A percentile compares a stretch with the other conserved stretches of the same genome.
These are phyloP conservation scores for Parasteatoda tepidariorum DNA, from an alignment of 1,140 invertebrate species.

Conservation along the genomic window DNA sequence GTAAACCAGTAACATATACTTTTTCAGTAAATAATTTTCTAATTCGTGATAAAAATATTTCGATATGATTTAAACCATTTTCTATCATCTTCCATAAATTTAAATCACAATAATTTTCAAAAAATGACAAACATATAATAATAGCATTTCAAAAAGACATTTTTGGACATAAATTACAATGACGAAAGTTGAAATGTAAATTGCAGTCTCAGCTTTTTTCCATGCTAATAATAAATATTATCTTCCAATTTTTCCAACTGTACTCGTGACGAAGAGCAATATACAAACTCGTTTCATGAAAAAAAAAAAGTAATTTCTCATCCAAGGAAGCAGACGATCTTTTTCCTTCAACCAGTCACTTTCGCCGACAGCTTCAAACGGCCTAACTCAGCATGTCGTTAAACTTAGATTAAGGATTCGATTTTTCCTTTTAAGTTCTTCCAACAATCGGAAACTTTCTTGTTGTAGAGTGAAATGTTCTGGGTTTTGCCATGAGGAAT, in stretches of 20 bases:
- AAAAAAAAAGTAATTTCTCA: conserved; percentile 9
- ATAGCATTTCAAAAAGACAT: too few species aligned
- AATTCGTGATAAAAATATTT: too few species aligned
- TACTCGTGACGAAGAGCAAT: not conserved
- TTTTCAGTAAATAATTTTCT: too few species aligned
- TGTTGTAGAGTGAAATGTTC: not conserved
- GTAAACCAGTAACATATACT: too few species aligned
- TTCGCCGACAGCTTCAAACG: conserved; percentile 13
- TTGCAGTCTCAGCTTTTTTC: too few species aligned
- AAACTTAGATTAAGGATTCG: conserved; percentile 49
- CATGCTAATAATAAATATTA: not conserved
- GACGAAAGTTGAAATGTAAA: too few species aligned
- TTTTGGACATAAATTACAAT: too few species aligned
- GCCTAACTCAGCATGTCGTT: conserved; percentile 23
- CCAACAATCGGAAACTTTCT: not conserved
- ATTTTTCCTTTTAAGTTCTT: conserved; percentile 22
- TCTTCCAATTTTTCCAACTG: not conserved
- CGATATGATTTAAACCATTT: too few species aligned
- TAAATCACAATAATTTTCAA: too few species aligned
- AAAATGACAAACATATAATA: too few species aligned
- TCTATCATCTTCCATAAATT: too few species aligned
- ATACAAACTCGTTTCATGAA: not conserved
- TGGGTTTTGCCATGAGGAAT: not conserved
- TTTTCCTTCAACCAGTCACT: not conserved
- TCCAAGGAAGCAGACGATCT: not conserved